Conservation (phyloP, 1,140 invertebrate species). For the Melanaphis sacchari region DNA sequence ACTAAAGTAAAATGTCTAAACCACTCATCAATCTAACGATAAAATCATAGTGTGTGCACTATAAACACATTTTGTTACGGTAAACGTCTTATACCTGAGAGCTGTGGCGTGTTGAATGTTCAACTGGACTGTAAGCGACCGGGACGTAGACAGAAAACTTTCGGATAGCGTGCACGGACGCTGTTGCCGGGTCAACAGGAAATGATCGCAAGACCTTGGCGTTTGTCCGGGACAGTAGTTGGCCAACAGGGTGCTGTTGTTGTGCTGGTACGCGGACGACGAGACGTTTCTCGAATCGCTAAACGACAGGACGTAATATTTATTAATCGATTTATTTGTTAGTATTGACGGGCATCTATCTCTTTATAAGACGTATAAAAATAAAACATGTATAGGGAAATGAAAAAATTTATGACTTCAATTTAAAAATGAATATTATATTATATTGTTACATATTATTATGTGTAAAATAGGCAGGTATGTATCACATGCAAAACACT, state of each 20-base stretch:
- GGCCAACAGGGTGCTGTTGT: slow-evolving; percentile 71
- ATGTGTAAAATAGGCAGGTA: no score
- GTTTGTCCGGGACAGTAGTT: slow-evolving; percentile 80
- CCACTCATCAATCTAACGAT: background rate
- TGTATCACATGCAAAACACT: background rate
- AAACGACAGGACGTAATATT: background rate
- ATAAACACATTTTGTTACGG: background rate
- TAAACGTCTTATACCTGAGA: slow-evolving; percentile 71
- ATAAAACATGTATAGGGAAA: no score
- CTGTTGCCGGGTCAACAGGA: slow-evolving; percentile 69
- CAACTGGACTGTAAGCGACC: slow-evolving; percentile 80
- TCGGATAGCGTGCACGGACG: slow-evolving; percentile 81
- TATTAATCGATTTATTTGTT: no score
- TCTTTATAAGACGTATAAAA: no score
- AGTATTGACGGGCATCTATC: no score
- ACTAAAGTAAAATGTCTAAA: background rate
- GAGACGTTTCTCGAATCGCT: slow-evolving; percentile 66
- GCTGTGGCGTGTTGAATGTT: slow-evolving; percentile 82
- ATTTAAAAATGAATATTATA: no score
- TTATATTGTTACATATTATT: no score
- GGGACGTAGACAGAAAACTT: slow-evolving; percentile 82
- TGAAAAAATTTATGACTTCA: no score
- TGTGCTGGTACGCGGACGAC: background rate
- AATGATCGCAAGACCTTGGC: slow-evolving; percentile 79
- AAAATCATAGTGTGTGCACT: background rate